Evolutionary conservation across 2,797 vertebrate species (phyloP).

Genomic region (Emydoidea blandingii): DNA sequence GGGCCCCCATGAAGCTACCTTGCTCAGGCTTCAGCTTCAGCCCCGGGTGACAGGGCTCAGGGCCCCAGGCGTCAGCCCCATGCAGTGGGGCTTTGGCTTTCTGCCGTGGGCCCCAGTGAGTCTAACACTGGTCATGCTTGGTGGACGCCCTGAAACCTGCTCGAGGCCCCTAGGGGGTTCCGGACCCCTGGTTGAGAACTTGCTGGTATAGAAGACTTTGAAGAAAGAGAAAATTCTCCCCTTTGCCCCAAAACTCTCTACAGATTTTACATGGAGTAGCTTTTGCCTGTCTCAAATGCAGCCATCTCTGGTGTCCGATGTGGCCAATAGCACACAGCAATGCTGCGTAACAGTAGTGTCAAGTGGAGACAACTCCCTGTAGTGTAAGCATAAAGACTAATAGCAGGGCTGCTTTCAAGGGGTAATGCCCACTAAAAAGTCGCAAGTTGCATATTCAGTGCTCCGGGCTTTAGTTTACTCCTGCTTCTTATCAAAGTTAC

Average conservation of each 20-base stretch:
- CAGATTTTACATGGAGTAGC: not conserved
- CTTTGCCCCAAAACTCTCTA: not conserved
- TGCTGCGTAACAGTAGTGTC: not conserved
- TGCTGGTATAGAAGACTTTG: not conserved
- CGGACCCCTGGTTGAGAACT: too few relatives aligned
- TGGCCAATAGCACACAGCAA: not conserved
- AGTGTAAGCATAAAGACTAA: rapidly evolving
- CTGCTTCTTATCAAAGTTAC: rapidly evolving
- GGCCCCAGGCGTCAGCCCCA: too few relatives aligned
- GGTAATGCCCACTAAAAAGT: rapidly evolving
- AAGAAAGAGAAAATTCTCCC: not conserved
- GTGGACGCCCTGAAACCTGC: too few relatives aligned
- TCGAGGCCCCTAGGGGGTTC: too few relatives aligned
- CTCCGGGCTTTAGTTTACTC: rapidly evolving
- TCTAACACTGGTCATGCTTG: too few relatives aligned
- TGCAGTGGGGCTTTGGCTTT: too few relatives aligned
- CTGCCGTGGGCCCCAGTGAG: too few relatives aligned
- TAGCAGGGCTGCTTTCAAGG: not conserved
- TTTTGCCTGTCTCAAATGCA: rapidly evolving
- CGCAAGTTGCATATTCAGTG: not conserved
- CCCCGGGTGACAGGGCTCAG: too few relatives aligned
- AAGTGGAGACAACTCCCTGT: not conserved
- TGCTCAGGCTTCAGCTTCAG: too few relatives aligned
- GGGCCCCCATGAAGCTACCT: too few relatives aligned
- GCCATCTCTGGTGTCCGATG: not conserved